Evolutionary conservation across 2,113 vertebrate species (phyloP).

Genomic region (Pagrus major): DNA sequence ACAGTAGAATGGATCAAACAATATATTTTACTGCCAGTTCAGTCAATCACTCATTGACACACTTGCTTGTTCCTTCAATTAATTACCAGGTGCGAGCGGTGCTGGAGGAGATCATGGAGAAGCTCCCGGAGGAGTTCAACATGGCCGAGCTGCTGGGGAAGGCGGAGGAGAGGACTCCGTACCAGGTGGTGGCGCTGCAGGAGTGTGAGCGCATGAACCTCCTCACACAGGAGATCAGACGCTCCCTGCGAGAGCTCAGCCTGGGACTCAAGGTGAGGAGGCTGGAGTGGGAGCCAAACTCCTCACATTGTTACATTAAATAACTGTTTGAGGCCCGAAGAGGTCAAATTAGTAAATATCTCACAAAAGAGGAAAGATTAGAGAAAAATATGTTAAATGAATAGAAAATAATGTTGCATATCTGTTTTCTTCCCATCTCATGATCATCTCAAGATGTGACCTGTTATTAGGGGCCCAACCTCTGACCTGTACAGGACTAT

Average conservation of each 20-base stretch:
- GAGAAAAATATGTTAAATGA: no score
- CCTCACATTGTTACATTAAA: no score
- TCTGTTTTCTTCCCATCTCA: not conserved
- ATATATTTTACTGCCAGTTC: not conserved
- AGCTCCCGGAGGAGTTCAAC: constrained; percentile 91
- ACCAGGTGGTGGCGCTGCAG: constrained; percentile 91
- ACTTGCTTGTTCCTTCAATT: not conserved
- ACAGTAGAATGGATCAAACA: not conserved
- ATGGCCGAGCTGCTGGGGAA: constrained; percentile 88
- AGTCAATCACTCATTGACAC: not conserved
- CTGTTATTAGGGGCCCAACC: no score
- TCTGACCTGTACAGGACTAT: no score
- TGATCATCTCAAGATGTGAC: no score
- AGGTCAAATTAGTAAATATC: not conserved
- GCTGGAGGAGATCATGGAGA: constrained; percentile 93
- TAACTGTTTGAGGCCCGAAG: not conserved
- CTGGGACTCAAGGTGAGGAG: constrained; percentile 91
- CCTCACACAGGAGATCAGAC: constrained; percentile 89
- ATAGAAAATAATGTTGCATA: not conserved
- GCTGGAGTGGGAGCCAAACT: no score
- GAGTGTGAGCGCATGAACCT: constrained; percentile 95
- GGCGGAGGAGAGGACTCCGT: constrained; percentile 91
- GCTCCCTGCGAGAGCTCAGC: constrained; percentile 88
- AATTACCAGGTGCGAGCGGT: constrained; percentile 87
- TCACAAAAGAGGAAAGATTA: not conserved